Evolutionary conservation across 2,113 vertebrate species (phyloP).

Genomic region (Taxidea taxus): DNA sequence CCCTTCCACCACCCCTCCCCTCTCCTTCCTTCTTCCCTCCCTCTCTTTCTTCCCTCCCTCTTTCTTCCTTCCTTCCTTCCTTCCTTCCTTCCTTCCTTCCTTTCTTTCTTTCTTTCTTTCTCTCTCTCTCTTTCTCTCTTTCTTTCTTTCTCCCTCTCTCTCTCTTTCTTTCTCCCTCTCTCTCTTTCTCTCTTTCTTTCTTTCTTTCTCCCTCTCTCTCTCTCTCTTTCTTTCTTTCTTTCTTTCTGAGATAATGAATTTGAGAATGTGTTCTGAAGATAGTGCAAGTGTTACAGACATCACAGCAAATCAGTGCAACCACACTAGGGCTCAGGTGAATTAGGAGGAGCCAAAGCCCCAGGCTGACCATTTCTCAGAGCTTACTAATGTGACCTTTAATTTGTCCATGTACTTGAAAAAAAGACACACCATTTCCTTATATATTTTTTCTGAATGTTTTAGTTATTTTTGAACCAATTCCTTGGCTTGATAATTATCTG

Average conservation of each 20-base stretch:
- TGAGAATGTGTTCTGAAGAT: not conserved
- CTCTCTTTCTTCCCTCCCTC: not conserved
- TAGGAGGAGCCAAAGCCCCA: not conserved
- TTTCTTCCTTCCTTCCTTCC: no score
- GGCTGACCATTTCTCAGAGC: not conserved
- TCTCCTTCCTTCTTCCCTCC: fast-evolving
- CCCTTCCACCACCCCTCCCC: no score
- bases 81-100: no score
- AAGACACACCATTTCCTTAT: not conserved
- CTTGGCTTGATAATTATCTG: not conserved
- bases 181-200: fast-evolving
- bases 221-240: not conserved
- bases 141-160: fast-evolving
- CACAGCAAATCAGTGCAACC: not conserved
- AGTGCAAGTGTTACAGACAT: not conserved
- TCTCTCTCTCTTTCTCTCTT: fast-evolving
- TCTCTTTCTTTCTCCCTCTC: fast-evolving
- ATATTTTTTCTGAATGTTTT: not conserved
- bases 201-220: not conserved
- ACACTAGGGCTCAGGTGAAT: not conserved
- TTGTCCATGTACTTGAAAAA: not conserved
- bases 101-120: fast-evolving
- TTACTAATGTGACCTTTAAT: not conserved
- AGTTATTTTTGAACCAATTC: not conserved
- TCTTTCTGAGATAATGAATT: not conserved